phyloP scores from a whole-genome alignment of 2,888 invertebrate species.

The Eupithecia exiguata region DNA sequence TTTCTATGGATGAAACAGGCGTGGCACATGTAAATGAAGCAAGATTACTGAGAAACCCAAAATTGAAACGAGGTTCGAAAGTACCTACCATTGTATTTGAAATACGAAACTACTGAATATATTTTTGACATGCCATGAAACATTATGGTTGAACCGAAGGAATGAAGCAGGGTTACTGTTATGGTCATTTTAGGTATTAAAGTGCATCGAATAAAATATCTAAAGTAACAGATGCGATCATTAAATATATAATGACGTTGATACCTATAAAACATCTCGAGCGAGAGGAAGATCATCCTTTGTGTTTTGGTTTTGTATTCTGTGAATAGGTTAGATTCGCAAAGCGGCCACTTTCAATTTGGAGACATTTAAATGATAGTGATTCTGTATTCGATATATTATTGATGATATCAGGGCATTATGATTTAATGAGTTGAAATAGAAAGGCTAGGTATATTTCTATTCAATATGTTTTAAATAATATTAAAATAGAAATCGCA shows the following conservation, averaged over 20 bases:
- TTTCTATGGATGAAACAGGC: neutral
- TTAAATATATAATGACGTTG: neutral
- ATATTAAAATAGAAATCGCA: neutral
- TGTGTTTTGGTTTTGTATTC: neutral
- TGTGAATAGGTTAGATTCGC: constrained; percentile 1
- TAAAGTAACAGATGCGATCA: neutral
- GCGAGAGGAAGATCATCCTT: neutral
- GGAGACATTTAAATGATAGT: neutral
- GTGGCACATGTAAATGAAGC: neutral
- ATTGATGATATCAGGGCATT: neutral
- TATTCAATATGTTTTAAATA: neutral
- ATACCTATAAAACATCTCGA: neutral
- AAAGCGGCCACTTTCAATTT: neutral
- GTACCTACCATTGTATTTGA: constrained; percentile 58
- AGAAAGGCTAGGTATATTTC: neutral
- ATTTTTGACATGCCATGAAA: constrained; percentile 46
- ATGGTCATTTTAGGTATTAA: neutral
- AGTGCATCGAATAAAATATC: neutral
- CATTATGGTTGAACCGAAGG: neutral
- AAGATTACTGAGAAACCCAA: constrained; percentile 19
- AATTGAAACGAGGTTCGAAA: constrained; percentile 44
- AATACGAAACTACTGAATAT: constrained; percentile 57
- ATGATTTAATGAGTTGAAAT: neutral
- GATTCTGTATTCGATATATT: neutral
- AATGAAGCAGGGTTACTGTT: neutral